Evolutionary conservation across 2,888 invertebrate genomes (phyloP).

Genomic region (Ypsolopha sequella): DNA sequence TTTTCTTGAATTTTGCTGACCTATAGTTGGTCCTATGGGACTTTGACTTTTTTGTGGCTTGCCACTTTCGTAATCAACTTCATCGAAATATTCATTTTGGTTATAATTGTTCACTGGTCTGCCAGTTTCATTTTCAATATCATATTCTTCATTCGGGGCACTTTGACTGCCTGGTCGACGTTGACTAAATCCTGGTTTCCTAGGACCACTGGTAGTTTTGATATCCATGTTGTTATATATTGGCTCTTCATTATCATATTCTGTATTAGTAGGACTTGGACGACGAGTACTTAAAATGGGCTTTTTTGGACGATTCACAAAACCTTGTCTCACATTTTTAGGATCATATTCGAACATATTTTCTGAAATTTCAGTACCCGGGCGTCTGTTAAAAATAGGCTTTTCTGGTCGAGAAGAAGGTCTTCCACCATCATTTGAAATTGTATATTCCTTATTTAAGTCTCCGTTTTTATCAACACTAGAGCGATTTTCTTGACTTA

Average conservation of each 20-base stretch:
- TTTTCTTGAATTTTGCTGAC: neutral
- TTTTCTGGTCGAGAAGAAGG: neutral
- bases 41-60: neutral
- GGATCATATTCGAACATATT: neutral
- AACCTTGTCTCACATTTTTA: neutral
- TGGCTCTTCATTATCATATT: neutral
- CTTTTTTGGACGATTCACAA: neutral
- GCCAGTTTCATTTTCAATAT: neutral
- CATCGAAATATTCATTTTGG: neutral
- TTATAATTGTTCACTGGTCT: neutral
- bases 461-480: neutral
- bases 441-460: neutral
- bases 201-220: neutral
- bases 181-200: neutral
- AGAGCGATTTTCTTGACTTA: neutral
- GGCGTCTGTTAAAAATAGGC: neutral
- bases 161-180: neutral
- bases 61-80: neutral
- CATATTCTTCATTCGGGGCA: neutral
- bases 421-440: neutral
- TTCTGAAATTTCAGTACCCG: neutral
- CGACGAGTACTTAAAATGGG: neutral
- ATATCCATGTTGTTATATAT: neutral
- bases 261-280: neutral
- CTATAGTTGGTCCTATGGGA: neutral